phyloP scores from a whole-genome alignment of 2,797 vertebrate species.

The Chaenodraco wilsoni region DNA sequence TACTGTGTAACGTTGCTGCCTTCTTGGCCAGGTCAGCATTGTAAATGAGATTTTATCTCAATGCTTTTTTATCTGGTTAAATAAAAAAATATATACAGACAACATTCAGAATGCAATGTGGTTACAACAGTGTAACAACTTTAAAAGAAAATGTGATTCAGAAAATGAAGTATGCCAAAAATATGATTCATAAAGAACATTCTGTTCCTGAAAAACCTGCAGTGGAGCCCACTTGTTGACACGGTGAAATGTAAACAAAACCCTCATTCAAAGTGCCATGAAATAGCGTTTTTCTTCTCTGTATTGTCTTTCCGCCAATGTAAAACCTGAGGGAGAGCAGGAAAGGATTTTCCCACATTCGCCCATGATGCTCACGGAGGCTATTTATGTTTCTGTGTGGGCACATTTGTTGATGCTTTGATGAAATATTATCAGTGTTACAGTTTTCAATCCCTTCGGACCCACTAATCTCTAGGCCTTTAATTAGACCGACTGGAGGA shows the following conservation, averaged over 20 bases:
- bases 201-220: slow-evolving; percentile 34
- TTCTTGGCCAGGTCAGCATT: no score
- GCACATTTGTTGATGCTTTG: slow-evolving; percentile 75
- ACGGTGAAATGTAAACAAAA: slow-evolving; percentile 48
- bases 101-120: neutral
- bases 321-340: slow-evolving; percentile 51
- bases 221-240: slow-evolving; percentile 42
- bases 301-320: slow-evolving; percentile 58
- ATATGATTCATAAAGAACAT: slow-evolving; percentile 43
- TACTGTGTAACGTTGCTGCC: no score
- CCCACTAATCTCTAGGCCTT: slow-evolving; percentile 46
- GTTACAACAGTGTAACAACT: neutral
- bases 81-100: neutral
- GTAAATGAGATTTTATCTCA: no score
- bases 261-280: slow-evolving; percentile 33
- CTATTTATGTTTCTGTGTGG: slow-evolving; percentile 79
- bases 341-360: slow-evolving; percentile 74
- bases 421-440: slow-evolving; percentile 67
- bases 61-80: no score
- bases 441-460: slow-evolving; percentile 48
- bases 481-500: slow-evolving; percentile 54
- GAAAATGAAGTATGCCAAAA: slow-evolving; percentile 16
- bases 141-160: slow-evolving; percentile 32
- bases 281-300: slow-evolving; percentile 26
- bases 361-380: slow-evolving; percentile 61